A percentile compares a stretch with the other conserved stretches of the same genome.
phyloP scores from a whole-genome alignment of 2,113 vertebrate species.

The Orthonyx spaldingii region DNA sequence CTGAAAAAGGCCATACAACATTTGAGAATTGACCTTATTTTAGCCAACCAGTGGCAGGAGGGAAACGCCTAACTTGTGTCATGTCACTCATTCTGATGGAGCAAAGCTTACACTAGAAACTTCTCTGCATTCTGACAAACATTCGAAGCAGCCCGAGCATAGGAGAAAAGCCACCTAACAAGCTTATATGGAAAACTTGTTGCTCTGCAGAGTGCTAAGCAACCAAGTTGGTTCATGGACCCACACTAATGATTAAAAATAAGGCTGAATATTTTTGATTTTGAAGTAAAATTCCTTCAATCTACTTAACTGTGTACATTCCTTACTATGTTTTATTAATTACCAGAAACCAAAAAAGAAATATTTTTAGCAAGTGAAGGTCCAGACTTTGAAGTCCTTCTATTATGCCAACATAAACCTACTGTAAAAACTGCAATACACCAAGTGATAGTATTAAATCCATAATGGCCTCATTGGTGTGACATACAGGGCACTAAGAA shows the following conservation, averaged over 20 bases:
- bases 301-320: background rate
- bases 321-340: background rate
- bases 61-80: background rate
- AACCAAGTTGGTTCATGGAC: background rate
- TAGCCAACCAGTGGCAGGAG: rapidly evolving
- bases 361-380: background rate
- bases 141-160: background rate
- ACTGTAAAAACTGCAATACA: background rate
- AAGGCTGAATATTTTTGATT: background rate
- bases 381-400: background rate
- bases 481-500: background rate
- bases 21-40: background rate
- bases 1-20: background rate
- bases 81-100: background rate
- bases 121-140: background rate
- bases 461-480: background rate
- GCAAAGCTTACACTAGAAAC: background rate
- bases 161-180: background rate
- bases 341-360: background rate
- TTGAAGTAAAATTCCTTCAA: background rate
- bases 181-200: background rate
- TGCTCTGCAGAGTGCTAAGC: background rate
- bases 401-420: background rate
- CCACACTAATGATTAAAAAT: background rate
- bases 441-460: background rate